phyloP scores from a whole-genome alignment of 2,888 invertebrate species.

The Limnephilus marmoratus region DNA sequence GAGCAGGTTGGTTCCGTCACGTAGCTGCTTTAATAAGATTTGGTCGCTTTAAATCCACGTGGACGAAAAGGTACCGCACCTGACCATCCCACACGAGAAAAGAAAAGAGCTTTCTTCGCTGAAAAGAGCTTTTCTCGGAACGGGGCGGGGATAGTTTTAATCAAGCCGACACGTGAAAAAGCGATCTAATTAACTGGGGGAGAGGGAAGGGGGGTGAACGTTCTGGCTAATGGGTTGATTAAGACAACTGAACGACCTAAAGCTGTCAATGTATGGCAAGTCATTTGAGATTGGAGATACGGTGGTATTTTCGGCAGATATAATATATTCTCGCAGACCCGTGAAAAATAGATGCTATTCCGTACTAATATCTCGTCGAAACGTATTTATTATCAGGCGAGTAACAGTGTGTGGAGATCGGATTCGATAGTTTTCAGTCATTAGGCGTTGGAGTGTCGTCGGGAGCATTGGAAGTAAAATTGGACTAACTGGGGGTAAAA shows the following conservation, averaged over 20 bases:
- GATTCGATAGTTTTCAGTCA: too few species aligned
- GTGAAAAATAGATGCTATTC: background rate
- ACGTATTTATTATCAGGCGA: too few species aligned
- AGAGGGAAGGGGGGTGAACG: background rate
- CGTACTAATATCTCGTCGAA: too few species aligned
- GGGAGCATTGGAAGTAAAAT: too few species aligned
- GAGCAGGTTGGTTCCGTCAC: background rate
- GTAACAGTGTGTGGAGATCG: too few species aligned
- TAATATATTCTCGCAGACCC: background rate
- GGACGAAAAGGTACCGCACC: background rate
- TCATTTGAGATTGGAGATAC: background rate
- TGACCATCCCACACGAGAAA: background rate
- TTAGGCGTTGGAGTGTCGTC: too few species aligned
- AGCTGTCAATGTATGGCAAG: background rate
- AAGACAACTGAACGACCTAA: background rate
- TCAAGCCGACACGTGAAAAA: conserved; percentile 36
- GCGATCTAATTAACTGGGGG: background rate
- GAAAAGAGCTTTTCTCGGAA: background rate
- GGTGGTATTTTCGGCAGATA: background rate
- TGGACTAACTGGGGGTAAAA: too few species aligned
- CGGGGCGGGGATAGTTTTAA: conserved; percentile 14
- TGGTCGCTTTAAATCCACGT: background rate
- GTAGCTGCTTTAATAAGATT: background rate
- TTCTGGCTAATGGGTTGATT: conserved; percentile 22
- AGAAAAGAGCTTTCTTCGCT: background rate